Evolutionary conservation across 2,797 vertebrate species (phyloP).

Genomic region (Melanotaenia maccullochi): DNA sequence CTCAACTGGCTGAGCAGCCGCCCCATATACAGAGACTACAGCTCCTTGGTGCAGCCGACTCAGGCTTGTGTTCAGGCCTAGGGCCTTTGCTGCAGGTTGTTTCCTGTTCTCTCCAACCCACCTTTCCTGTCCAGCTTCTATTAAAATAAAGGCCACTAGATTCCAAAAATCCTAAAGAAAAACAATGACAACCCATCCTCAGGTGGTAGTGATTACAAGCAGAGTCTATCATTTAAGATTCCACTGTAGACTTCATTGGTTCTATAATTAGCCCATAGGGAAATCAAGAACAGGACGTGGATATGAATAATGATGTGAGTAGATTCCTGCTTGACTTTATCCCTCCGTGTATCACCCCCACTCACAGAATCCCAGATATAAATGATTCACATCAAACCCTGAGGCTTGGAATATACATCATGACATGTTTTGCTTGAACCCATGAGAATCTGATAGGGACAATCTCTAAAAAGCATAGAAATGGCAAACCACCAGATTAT

Average conservation of each 20-base stretch:
- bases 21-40: too few relatives aligned
- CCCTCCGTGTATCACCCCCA: constrained; percentile 30
- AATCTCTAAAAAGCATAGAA: neutral
- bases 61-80: too few relatives aligned
- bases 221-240: constrained; percentile 49
- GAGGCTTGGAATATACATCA: constrained; percentile 2
- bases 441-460: neutral
- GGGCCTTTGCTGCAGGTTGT: too few relatives aligned
- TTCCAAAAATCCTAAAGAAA: neutral
- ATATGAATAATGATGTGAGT: constrained; percentile 40
- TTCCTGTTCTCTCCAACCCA: too few relatives aligned
- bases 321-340: constrained; percentile 44
- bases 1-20: too few relatives aligned
- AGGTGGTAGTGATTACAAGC: constrained; percentile 63
- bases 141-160: too few relatives aligned
- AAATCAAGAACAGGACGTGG: constrained; percentile 50
- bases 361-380: constrained; percentile 21
- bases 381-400: constrained; percentile 36
- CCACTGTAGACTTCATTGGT: constrained; percentile 51
- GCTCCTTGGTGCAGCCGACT: too few relatives aligned
- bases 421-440: constrained; percentile 2
- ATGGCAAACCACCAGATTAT: neutral
- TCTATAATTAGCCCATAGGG: constrained; percentile 59
- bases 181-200: constrained; percentile 25
- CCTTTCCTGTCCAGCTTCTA: too few relatives aligned